These are phyloP conservation scores for Limosa lapponica DNA, from an alignment of 2,797 vertebrate species.

Conservation along the genomic window DNA sequence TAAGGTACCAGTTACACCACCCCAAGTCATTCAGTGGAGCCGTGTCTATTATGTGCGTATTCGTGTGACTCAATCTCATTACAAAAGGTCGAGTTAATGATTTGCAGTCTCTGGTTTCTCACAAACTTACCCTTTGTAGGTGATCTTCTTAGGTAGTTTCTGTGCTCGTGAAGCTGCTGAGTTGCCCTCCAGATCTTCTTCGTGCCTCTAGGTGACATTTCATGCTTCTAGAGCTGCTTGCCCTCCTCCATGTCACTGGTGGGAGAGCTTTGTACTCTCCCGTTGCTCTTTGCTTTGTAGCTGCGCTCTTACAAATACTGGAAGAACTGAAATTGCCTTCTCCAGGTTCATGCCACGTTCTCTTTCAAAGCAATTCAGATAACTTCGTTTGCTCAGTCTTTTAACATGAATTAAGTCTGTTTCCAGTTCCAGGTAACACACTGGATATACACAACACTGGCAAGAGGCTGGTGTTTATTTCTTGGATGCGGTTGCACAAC, in stretches of 20 bases:
- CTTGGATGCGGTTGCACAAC: background rate
- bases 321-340: background rate
- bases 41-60: accelerated
- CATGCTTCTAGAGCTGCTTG: background rate
- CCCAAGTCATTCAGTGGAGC: background rate
- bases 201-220: accelerated
- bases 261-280: background rate
- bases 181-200: background rate
- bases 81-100: background rate
- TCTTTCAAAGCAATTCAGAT: background rate
- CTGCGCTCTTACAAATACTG: background rate
- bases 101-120: background rate
- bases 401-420: background rate
- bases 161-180: background rate
- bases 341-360: background rate
- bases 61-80: background rate
- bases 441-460: background rate
- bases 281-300: background rate
- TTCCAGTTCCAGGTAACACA: conserved; percentile 15
- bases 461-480: conserved; percentile 28
- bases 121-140: background rate
- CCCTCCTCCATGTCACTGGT: accelerated
- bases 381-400: conserved; percentile 1
- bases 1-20: background rate
- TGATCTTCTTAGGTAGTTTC: background rate